Evolutionary conservation across 2,888 invertebrate genomes (phyloP).

Genomic region (Tetragonula carbonaria): DNA sequence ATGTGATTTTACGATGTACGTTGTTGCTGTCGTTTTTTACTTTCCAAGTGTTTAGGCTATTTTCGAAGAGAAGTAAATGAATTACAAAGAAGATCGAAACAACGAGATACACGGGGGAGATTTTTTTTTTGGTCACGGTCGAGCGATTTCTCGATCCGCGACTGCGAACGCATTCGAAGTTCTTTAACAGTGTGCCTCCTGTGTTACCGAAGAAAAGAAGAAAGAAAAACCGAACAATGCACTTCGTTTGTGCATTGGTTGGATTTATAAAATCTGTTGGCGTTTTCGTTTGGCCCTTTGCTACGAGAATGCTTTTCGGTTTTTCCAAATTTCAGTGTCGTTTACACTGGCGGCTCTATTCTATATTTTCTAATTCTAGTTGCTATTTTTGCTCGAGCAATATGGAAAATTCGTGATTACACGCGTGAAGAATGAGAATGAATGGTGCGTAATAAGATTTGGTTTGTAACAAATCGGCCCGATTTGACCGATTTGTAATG

Average conservation of each 20-base stretch:
- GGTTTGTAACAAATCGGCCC: slow-evolving; percentile 7
- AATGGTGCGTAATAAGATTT: background rate
- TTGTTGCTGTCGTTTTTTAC: slow-evolving; percentile 60
- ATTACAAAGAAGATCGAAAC: slow-evolving; percentile 37
- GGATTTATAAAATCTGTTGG: slow-evolving; percentile 20
- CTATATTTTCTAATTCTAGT: background rate
- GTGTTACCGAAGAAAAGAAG: slow-evolving; percentile 42
- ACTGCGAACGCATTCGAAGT: slow-evolving; percentile 16
- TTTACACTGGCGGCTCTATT: background rate
- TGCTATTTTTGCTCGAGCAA: background rate
- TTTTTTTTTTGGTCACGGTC: slow-evolving; percentile 65
- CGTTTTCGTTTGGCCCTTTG: slow-evolving; percentile 55
- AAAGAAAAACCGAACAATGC: slow-evolving; percentile 63
- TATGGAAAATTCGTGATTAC: background rate
- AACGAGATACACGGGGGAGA: background rate
- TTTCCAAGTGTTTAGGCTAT: slow-evolving; percentile 78
- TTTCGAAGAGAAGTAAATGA: slow-evolving; percentile 54
- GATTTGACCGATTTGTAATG: slow-evolving; percentile 16
- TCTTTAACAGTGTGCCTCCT: background rate
- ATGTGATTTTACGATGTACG: slow-evolving; percentile 67
- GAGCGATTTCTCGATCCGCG: slow-evolving; percentile 81
- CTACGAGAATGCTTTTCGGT: slow-evolving; percentile 19
- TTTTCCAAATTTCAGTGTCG: background rate
- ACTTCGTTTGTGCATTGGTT: slow-evolving; percentile 70
- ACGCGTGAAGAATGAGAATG: background rate